These are phyloP conservation scores for Rhodinocichla rosea DNA, from an alignment of 2,113 vertebrate genomes.

Conservation along the genomic window DNA sequence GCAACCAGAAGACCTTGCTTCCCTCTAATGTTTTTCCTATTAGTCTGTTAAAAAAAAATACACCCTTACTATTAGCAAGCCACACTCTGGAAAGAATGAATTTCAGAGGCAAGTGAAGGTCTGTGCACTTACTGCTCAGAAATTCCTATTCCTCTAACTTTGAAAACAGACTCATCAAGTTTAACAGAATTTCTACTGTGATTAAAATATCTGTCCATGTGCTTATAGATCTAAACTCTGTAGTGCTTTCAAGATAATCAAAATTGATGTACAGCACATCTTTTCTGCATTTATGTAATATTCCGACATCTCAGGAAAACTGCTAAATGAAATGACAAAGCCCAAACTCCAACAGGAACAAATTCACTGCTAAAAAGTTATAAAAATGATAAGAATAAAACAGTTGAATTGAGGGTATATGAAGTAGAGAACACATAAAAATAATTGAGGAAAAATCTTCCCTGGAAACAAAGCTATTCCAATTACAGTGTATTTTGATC, in stretches of 20 bases:
- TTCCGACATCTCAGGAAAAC: neutral
- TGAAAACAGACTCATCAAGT: neutral
- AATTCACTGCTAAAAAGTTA: neutral
- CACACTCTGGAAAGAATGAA: neutral
- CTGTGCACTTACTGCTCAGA: neutral
- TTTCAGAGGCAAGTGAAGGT: neutral
- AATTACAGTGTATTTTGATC: slow-evolving; percentile 1
- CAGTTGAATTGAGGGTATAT: neutral
- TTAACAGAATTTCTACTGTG: neutral
- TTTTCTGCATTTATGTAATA: neutral
- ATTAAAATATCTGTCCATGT: neutral
- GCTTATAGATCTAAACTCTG: neutral
- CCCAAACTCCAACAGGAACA: neutral
- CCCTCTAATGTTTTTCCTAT: neutral
- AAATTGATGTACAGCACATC: neutral
- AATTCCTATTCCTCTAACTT: neutral
- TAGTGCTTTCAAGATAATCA: neutral
- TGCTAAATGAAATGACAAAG: neutral
- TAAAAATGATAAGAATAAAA: slow-evolving; percentile 23
- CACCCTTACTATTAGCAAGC: neutral
- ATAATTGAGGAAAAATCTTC: neutral
- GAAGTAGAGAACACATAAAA: neutral
- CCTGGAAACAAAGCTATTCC: slow-evolving; percentile 19
- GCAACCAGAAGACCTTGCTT: neutral
- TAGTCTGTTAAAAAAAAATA: neutral